These are phyloP conservation scores for Ahaetulla prasina DNA, from an alignment of 2,113 vertebrate genomes.

Conservation along the genomic window DNA sequence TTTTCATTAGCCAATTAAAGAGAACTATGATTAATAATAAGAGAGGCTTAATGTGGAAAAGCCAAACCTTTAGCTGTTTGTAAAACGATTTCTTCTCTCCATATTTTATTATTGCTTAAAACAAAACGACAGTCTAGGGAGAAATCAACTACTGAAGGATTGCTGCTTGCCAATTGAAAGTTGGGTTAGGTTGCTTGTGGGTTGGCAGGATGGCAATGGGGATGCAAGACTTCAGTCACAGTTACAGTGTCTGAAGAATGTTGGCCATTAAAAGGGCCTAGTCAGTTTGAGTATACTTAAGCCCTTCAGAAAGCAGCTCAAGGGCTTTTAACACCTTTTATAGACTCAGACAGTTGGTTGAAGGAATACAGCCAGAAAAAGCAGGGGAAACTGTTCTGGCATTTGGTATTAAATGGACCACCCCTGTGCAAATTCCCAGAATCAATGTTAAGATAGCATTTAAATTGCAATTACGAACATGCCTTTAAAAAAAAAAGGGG, in stretches of 20 bases:
- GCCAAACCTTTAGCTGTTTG: not conserved
- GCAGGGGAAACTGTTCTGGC: conserved; percentile 19
- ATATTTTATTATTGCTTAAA: not conserved
- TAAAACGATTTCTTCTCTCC: not conserved
- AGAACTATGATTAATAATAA: not conserved
- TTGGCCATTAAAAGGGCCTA: not conserved
- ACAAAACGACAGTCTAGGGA: not conserved
- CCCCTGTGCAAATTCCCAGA: conserved; percentile 35
- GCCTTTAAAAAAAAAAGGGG: not conserved
- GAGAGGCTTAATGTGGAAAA: not conserved
- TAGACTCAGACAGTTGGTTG: conserved; percentile 35
- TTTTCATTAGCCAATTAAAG: not conserved
- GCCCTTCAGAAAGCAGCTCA: conserved; percentile 8
- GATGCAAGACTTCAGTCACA: not conserved
- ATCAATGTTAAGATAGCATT: conserved; percentile 13
- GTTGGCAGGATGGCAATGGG: not conserved
- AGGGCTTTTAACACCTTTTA: conserved; percentile 22
- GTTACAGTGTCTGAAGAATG: not conserved
- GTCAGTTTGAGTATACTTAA: conserved; percentile 30
- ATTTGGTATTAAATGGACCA: conserved; percentile 29
- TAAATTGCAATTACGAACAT: not conserved
- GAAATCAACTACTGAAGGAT: not conserved
- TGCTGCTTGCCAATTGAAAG: not conserved
- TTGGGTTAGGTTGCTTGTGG: not conserved
- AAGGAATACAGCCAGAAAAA: conserved; percentile 41